Percentiles rank a stretch among this genome's conserved stretches.
Conservation (phyloP, 2,797 vertebrate genomes). For the Clarias laeviceps region DNA sequence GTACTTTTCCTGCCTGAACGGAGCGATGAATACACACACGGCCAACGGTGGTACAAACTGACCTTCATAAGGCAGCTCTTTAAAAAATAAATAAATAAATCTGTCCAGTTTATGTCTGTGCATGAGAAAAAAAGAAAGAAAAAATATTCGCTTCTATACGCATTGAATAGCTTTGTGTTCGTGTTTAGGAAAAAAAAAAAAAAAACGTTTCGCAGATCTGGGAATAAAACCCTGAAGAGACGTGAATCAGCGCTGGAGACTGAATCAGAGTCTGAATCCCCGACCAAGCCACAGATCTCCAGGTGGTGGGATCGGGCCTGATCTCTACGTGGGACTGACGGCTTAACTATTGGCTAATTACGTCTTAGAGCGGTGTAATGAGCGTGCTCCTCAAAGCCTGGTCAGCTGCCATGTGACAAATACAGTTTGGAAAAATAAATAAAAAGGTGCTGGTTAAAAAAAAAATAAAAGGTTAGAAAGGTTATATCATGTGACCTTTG, state of each 20-base stretch:
- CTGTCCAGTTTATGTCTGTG: background rate
- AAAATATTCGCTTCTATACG: background rate
- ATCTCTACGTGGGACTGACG: background rate
- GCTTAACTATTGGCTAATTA: background rate
- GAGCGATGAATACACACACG: background rate
- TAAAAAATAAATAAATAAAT: no score
- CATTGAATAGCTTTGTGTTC: background rate
- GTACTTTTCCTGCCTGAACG: background rate
- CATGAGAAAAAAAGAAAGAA: background rate
- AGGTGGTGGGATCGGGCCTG: background rate
- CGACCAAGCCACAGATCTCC: background rate
- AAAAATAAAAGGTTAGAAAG: background rate
- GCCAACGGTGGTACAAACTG: background rate
- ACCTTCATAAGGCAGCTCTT: background rate
- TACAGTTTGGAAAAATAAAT: background rate
- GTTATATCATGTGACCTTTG: background rate
- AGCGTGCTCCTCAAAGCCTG: background rate
- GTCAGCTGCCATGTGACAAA: constrained; percentile 6
- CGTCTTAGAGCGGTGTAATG: background rate
- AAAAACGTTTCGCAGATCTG: background rate
- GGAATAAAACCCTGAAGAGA: background rate
- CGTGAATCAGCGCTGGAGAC: background rate
- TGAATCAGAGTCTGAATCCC: background rate
- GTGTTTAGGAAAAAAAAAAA: no score
- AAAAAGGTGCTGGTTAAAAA: no score